Evolutionary conservation across 2,113 vertebrate species (phyloP).

Genomic region (Colistium nudipinnis): DNA sequence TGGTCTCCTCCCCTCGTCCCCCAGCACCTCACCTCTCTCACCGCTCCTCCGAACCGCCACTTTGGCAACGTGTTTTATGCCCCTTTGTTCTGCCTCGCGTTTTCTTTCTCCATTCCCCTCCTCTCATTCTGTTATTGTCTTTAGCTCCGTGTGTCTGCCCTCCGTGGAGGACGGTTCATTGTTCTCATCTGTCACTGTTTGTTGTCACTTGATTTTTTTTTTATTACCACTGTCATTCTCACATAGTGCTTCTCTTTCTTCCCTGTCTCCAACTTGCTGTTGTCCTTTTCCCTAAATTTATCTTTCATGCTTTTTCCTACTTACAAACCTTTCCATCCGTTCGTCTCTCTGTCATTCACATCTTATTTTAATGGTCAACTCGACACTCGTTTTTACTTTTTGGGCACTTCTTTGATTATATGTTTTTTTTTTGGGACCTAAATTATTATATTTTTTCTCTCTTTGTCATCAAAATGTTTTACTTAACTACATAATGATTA

Average conservation of each 20-base stretch:
- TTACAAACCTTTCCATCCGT: constrained; percentile 1
- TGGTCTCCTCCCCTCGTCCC: neutral
- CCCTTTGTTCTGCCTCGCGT: neutral
- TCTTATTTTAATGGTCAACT: neutral
- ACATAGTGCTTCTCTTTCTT: constrained; percentile 9
- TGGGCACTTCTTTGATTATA: neutral
- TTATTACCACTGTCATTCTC: constrained; percentile 13
- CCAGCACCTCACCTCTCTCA: neutral
- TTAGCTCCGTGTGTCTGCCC: constrained; percentile 15
- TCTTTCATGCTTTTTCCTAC: constrained; percentile 2
- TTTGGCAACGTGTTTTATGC: neutral
- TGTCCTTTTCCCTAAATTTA: constrained; percentile 4
- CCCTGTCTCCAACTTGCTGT: constrained; percentile 12
- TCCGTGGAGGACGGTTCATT: neutral
- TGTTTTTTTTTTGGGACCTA: too few species aligned
- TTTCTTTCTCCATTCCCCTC: neutral
- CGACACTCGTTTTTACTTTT: constrained; percentile 6
- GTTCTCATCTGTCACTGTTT: constrained; percentile 26
- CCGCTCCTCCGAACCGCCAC: neutral
- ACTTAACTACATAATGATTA: too few species aligned
- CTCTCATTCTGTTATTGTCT: constrained; percentile 14
- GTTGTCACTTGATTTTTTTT: constrained; percentile 5
- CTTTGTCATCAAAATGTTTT: neutral
- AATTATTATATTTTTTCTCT: neutral
- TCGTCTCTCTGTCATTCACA: neutral